Evolutionary conservation across 2,888 invertebrate genomes (phyloP).

Genomic region (Epistrophella euchroma): DNA sequence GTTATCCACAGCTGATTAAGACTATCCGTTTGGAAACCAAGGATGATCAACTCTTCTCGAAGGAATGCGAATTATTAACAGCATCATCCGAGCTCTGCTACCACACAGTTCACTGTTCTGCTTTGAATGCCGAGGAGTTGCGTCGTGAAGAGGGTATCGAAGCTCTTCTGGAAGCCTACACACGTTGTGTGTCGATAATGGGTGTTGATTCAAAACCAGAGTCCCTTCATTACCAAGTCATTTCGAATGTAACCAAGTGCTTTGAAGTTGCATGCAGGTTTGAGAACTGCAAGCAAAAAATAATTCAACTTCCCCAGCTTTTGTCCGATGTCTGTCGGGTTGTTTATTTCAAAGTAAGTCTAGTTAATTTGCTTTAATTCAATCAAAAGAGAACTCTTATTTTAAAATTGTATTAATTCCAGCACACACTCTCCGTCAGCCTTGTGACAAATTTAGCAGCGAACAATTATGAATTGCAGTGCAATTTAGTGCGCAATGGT

Average conservation of each 20-base stretch:
- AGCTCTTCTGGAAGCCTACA: constrained; percentile 94
- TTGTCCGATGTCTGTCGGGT: constrained; percentile 94
- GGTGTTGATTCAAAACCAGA: constrained; percentile 90
- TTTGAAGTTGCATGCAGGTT: constrained; percentile 98
- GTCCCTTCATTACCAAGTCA: constrained; percentile 95
- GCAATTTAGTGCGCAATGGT: constrained; percentile 92
- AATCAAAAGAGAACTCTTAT: background rate
- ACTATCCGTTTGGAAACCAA: constrained; percentile 97
- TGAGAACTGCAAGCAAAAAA: constrained; percentile 93
- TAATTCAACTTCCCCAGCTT: constrained; percentile 94
- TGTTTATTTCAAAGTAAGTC: constrained; percentile 91
- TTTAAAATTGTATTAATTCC: constrained; percentile 23
- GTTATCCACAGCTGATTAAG: constrained; percentile 98
- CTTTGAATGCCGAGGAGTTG: constrained; percentile 98
- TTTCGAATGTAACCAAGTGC: constrained; percentile 95
- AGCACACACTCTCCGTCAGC: constrained; percentile 95
- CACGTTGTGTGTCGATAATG: constrained; percentile 96
- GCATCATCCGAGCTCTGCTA: constrained; percentile 97
- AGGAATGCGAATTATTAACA: constrained; percentile 91
- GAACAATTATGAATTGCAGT: constrained; percentile 92
- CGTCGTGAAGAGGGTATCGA: constrained; percentile 95
- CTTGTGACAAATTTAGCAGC: constrained; percentile 94
- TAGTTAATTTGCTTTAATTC: background rate
- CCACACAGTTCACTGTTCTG: constrained; percentile 97
- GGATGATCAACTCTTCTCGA: constrained; percentile 96